Evolutionary conservation across 2,797 vertebrate species (phyloP), one percentile per base, ranked within the genome.

Genomic region (Tenualosa thibaudeaui): DNA sequence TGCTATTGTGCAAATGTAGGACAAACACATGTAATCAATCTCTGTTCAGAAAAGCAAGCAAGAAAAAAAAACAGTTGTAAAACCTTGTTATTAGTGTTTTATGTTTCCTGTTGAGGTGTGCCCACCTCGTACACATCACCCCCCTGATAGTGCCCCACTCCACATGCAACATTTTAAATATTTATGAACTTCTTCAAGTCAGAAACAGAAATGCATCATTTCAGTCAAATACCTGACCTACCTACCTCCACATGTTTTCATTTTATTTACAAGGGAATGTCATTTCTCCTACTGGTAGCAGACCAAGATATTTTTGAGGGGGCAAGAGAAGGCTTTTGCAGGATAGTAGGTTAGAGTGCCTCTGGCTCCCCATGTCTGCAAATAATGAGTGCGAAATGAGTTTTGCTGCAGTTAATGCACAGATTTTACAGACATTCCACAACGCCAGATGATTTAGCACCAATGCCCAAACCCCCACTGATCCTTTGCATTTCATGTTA

Each of bases 401-500:
- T 78, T 46, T 22, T 78, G 71, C 43, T 78, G 37, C 71, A 78
- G 37, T 46, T 78, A 78, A 78, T 78, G 71, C 71, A 43, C 71
- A 78, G 71, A 60, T 51, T 86, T 85, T 84, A 87, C 81, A 78
- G 58, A 49, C 84, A 84, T 84, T 87, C 71, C 85, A 82, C 82
- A 50, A 82, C 37, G 17, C 71, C 71, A 9, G 71, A 78, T 78
- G 17, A 78, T 78, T 78, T 78, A 78, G 71, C 71, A 22, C 15
- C 71, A 40, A 13, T 78, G 71, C 40, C n/a, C 37, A 5, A 6
- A 43, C 71, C 71, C 40, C 71, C 17, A 7, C 17, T 19, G 19
- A 6, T 6, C 71, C 40, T 37, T 78, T 17, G 7, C 15, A 15
- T 78, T 40, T 78, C 40, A 8, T 43, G 17, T 78, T 78, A 78